Evolutionary conservation across 1,140 invertebrate genomes (phyloP).

Genomic region (Trachelipus rathkii): DNA sequence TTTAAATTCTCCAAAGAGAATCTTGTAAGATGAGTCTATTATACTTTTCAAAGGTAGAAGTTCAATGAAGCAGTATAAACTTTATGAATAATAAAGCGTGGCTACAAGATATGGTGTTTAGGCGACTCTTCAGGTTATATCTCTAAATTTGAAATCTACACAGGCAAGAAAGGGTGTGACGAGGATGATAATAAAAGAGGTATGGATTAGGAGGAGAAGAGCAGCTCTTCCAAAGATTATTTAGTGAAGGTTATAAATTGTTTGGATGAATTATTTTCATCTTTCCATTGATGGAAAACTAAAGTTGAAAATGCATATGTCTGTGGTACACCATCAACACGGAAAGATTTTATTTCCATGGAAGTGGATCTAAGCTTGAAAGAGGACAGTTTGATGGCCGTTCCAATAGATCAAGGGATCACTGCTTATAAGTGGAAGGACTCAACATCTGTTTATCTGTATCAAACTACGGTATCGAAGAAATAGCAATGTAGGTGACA

Average conservation of each 20-base stretch:
- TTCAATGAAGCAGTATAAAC: slow-evolving; percentile 52
- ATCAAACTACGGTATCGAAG: slow-evolving; percentile 16
- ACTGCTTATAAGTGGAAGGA: slow-evolving; percentile 21
- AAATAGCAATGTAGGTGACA: slow-evolving; percentile 21
- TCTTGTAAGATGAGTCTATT: slow-evolving; percentile 46
- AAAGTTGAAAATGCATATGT: slow-evolving; percentile 48
- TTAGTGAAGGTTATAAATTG: slow-evolving; percentile 45
- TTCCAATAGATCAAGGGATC: neutral
- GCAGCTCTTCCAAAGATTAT: slow-evolving; percentile 47
- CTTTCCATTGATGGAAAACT: slow-evolving; percentile 49
- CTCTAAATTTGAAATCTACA: slow-evolving; percentile 52
- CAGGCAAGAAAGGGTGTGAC: slow-evolving; percentile 48
- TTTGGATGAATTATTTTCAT: slow-evolving; percentile 53
- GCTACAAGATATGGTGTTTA: slow-evolving; percentile 51
- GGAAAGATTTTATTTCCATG: slow-evolving; percentile 34
- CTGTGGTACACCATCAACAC: slow-evolving; percentile 50
- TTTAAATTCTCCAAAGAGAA: slow-evolving; percentile 3
- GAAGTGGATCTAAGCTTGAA: slow-evolving; percentile 33
- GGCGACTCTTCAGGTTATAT: slow-evolving; percentile 49
- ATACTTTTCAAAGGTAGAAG: slow-evolving; percentile 45
- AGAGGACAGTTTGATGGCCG: slow-evolving; percentile 37
- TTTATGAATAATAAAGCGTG: slow-evolving; percentile 54
- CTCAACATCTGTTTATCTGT: slow-evolving; percentile 14
- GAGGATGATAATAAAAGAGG: slow-evolving; percentile 41
- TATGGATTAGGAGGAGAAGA: slow-evolving; percentile 48